Conservation (phyloP, 1,140 invertebrate species). For the Halictus rubicundus region DNA sequence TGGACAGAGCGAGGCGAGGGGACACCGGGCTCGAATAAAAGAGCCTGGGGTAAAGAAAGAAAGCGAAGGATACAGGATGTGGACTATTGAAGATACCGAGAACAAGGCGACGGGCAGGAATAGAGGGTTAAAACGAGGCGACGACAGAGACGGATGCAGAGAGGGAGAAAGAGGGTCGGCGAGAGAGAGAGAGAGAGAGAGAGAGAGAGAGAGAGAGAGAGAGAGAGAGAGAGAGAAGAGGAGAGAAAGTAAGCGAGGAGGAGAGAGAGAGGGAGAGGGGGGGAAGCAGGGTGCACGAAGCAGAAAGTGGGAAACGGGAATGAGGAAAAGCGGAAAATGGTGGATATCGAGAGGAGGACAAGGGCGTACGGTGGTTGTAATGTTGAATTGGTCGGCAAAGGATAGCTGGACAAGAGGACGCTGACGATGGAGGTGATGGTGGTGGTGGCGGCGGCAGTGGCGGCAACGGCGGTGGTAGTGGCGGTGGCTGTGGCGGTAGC, state of each 20-base stretch:
- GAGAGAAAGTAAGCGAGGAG: no score
- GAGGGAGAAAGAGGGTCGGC: no score
- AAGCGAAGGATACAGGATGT: neutral
- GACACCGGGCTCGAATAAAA: neutral
- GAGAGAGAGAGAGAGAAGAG: neutral
- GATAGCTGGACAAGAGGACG: neutral
- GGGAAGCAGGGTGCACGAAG: neutral
- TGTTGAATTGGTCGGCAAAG: slow-evolving; percentile 9
- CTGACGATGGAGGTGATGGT: neutral
- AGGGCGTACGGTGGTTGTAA: slow-evolving; percentile 9
- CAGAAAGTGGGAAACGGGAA: slow-evolving; percentile 3
- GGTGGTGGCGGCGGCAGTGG: neutral
- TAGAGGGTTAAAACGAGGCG: neutral
- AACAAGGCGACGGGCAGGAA: neutral
- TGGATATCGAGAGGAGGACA: neutral
- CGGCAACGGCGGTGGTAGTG: neutral
- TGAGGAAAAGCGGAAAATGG: slow-evolving; percentile 13
- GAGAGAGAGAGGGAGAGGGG: neutral
- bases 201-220: neutral
- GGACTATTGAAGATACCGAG: neutral
- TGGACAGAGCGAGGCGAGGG: neutral
- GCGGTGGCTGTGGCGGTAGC: neutral
- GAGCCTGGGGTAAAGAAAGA: neutral
- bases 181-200: neutral
- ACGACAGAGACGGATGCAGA: no score